Evolutionary conservation across 2,888 invertebrate species (phyloP).

Genomic region (Watsonalla cultraria): DNA sequence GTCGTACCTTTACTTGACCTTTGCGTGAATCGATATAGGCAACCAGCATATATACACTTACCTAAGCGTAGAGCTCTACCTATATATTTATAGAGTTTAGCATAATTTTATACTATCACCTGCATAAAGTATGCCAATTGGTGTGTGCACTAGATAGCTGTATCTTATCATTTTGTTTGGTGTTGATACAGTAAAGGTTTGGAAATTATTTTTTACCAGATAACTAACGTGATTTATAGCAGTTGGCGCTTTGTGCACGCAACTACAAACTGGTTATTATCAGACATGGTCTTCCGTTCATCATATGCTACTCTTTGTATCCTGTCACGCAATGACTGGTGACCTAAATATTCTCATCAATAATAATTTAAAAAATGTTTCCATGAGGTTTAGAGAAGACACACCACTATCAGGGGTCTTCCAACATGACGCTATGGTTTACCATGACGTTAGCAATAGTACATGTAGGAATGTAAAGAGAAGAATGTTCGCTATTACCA

Average conservation of each 20-base stretch:
- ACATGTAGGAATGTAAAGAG: no score
- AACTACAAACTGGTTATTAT: not conserved
- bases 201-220: slow-evolving; percentile 1
- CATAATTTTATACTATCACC: slow-evolving; percentile 5
- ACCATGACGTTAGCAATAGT: no score
- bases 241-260: not conserved
- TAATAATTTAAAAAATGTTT: not conserved
- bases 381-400: no score
- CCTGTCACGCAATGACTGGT: not conserved
- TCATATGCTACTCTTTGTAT: not conserved
- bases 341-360: not conserved
- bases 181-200: slow-evolving; percentile 6
- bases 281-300: not conserved
- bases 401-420: no score
- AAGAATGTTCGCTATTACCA: no score
- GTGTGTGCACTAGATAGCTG: not conserved
- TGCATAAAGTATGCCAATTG: slow-evolving; percentile 1
- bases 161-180: slow-evolving; percentile 8
- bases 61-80: slow-evolving; percentile 3
- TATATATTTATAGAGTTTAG: not conserved
- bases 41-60: slow-evolving; percentile 1
- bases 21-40: slow-evolving; percentile 27
- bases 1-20: slow-evolving; percentile 25
- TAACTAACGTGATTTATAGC: not conserved
- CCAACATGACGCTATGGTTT: no score